A percentile compares a stretch with the other conserved stretches of the same genome.
Conservation (phyloP, 2,113 vertebrate genomes). For the Solea solea region DNA sequence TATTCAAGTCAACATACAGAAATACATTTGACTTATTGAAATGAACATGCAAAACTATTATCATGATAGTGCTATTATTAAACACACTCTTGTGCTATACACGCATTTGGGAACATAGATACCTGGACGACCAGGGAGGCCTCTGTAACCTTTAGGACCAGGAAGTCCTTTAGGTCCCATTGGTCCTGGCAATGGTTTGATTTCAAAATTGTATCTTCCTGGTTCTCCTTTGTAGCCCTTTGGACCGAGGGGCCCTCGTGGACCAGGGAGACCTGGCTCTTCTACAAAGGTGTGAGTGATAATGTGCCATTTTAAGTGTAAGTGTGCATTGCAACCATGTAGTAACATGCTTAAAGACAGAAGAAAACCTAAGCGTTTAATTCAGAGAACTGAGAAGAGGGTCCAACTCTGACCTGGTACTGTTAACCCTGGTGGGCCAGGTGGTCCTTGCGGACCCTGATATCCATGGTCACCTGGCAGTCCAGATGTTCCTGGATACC, state of each 20-base stretch:
- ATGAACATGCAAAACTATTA: too few species aligned
- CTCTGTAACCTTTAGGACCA: constrained; percentile 55
- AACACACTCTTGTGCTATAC: neutral
- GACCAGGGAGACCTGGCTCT: constrained; percentile 45
- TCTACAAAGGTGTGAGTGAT: constrained; percentile 8
- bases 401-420: constrained; percentile 53
- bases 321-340: neutral
- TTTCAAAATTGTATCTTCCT: constrained; percentile 23
- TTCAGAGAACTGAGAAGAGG: neutral
- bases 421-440: constrained; percentile 53
- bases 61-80: neutral
- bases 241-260: constrained; percentile 69
- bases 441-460: constrained; percentile 65
- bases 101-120: neutral
- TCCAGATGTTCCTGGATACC: constrained; percentile 56
- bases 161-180: constrained; percentile 54
- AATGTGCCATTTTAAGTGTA: neutral
- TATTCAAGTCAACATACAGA: constrained; percentile 4
- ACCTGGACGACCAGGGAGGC: constrained; percentile 61
- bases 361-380: neutral
- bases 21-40: neutral
- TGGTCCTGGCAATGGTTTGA: constrained; percentile 5
- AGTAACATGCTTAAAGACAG: too few species aligned
- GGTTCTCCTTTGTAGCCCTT: constrained; percentile 78
- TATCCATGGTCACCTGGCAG: constrained; percentile 59